These are phyloP conservation scores for Actinernus sp. DNA, from an alignment of 92 coral and sea anemone genomes.

Conservation along the genomic window DNA sequence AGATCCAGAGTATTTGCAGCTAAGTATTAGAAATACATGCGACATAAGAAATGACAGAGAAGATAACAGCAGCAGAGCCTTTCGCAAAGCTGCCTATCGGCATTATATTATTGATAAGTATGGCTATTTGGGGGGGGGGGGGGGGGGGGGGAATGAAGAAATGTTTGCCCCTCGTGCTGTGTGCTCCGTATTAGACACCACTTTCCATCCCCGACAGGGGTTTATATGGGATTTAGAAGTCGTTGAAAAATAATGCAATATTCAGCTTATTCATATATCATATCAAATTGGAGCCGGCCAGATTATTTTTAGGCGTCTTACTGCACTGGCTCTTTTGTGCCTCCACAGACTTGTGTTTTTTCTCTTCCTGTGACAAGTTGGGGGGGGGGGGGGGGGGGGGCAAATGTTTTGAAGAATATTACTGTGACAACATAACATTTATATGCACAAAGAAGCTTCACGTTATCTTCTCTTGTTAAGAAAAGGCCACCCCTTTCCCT, in stretches of 20 bases:
- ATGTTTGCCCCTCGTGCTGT: constrained; percentile 4
- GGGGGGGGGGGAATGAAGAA: neutral
- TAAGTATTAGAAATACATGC: constrained; percentile 10
- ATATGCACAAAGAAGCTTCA: too few relatives aligned
- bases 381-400: too few relatives aligned
- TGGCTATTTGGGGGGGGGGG: constrained; percentile 12
- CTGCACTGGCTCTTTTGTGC: too few relatives aligned
- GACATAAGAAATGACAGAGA: constrained; percentile 35
- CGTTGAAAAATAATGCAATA: neutral
- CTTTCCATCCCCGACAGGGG: constrained; percentile 11
- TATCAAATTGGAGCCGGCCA: too few relatives aligned
- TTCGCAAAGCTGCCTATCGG: constrained; percentile 29
- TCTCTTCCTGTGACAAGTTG: too few relatives aligned
- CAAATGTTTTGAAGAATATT: too few relatives aligned
- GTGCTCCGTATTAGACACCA: neutral
- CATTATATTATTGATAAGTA: constrained; percentile 20
- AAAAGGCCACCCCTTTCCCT: too few relatives aligned
- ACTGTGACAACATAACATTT: too few relatives aligned
- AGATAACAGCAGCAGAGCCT: constrained; percentile 27
- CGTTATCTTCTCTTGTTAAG: too few relatives aligned
- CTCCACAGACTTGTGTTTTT: too few relatives aligned
- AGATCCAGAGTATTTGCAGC: constrained; percentile 39
- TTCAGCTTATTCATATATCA: too few relatives aligned
- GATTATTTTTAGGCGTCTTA: too few relatives aligned
- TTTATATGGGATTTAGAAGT: constrained; percentile 15